Evolutionary conservation across 1,140 invertebrate species (phyloP).

Genomic region (Steinernema feltiae): DNA sequence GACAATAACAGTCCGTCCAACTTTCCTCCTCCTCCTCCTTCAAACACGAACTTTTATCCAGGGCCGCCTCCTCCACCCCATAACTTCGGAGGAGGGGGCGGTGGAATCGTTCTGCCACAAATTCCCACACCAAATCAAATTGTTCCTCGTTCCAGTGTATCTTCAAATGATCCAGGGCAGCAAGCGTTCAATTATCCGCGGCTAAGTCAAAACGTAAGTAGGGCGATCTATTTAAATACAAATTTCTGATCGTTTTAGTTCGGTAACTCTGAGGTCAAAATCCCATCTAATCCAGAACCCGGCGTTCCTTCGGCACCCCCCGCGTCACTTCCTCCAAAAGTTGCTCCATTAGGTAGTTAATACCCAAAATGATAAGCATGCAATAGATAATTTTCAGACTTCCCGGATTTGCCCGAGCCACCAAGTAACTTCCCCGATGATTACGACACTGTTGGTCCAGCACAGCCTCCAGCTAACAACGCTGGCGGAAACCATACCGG

Average conservation of each 20-base stretch:
- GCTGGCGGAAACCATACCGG: background rate
- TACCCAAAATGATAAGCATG: background rate
- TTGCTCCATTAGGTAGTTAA: slow-evolving; percentile 5
- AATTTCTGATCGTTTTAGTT: background rate
- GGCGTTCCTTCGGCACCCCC: slow-evolving; percentile 4
- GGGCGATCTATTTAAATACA: background rate
- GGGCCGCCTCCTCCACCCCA: background rate
- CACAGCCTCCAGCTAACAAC: slow-evolving; percentile 11
- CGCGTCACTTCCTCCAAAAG: background rate
- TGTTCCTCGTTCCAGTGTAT: background rate
- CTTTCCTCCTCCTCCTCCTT: background rate
- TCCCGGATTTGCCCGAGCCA: slow-evolving; percentile 51
- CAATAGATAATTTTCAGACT: slow-evolving; percentile 36
- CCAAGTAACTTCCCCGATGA: slow-evolving; percentile 27
- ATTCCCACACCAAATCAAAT: background rate
- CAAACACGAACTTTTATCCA: slow-evolving; percentile 16
- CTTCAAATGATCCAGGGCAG: too few relatives aligned
- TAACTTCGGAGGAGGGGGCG: slow-evolving; percentile 16
- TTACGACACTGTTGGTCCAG: background rate
- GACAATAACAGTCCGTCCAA: slow-evolving; percentile 3
- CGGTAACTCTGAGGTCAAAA: background rate
- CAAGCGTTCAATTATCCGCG: background rate
- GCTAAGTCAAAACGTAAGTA: background rate
- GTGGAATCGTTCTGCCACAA: slow-evolving; percentile 15
- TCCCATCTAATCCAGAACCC: background rate